phyloP scores from a whole-genome alignment of 2,797 vertebrate species.

The Sebastes melanostomus region DNA sequence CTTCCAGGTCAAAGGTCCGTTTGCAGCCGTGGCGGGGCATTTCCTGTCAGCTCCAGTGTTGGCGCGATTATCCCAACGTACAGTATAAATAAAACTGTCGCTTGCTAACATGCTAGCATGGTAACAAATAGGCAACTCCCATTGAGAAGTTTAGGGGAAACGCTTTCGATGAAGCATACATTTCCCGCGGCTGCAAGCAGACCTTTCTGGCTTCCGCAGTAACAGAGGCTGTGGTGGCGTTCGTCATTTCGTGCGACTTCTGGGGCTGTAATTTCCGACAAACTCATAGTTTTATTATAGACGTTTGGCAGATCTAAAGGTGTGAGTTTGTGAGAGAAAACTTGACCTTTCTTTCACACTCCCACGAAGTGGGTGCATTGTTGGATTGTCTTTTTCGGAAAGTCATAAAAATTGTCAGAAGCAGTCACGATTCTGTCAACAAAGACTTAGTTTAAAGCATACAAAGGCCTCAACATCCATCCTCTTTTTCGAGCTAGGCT shows the following conservation, averaged over 20 bases:
- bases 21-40: slow-evolving; percentile 1
- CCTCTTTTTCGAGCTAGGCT: not conserved
- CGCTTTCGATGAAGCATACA: not conserved
- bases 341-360: not conserved
- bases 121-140: not conserved
- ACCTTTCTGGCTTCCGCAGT: slow-evolving; percentile 24
- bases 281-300: not conserved
- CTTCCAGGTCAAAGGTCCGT: slow-evolving; percentile 18
- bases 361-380: too few species aligned
- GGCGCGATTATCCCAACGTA: not conserved
- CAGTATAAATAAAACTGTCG: not conserved
- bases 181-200: slow-evolving; percentile 8
- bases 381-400: not conserved
- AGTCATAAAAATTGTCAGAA: not conserved
- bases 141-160: too few species aligned
- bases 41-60: too few species aligned
- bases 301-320: not conserved
- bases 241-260: slow-evolving; percentile 15
- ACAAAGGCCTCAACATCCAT: slow-evolving; percentile 9
- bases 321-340: not conserved
- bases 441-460: slow-evolving; percentile 1
- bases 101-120: not conserved
- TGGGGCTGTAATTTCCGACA: not conserved
- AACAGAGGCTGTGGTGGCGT: slow-evolving; percentile 12
- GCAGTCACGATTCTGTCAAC: not conserved